Base-by-base conservation (phyloP, 2,797 vertebrate genomes). In the Gymnothorax reevesii region DNA sequence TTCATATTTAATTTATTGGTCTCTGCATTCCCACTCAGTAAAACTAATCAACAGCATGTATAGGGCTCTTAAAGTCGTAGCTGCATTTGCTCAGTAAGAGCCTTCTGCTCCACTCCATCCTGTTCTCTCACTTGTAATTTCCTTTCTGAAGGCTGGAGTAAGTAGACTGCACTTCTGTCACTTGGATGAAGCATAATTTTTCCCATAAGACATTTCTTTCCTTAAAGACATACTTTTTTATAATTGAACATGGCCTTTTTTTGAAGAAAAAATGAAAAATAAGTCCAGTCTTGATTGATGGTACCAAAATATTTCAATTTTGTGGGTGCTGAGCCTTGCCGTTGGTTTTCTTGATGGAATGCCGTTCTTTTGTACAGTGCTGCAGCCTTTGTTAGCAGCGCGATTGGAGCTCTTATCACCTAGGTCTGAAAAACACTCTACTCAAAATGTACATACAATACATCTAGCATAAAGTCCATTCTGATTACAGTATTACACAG, bases 1-100 rank as follows among this genome's bases (percentile, higher is more conserved):
- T 96, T 96, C 95, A 94, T 95, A 95, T 96, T 96, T 94, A 96
- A 96, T 96, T 96, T 96, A 96, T 96, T 96, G 95, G 93, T 95
- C 94, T 96, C 94, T 94, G 95, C 95, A 94, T 96, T 94, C 91
- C 92, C 92, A 93, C 95, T 95, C 94, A 91, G 94, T 95, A 94
- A 96, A 95, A 96, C 95, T 95, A 96, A 96, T 97, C 94, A 95
- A 93, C 94, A 92, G 88, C 94, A 94, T 94, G 94, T 96, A 95
- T 91, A 93, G 94, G 94, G 93, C 95, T 96, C 94, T 95, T 95
- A 94, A 95, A 96, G 95, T 93, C 91, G 93, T 94, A 94, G 93
- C 89, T 89, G 90, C 88, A 84, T 90, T 93, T 94, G 93, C 92
- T 92, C 90, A 91, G 88, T 87, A 91, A 93, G 91, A 91, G 93